Conservation (phyloP, 2,113 vertebrate species). For the Aphyosemion australe region DNA sequence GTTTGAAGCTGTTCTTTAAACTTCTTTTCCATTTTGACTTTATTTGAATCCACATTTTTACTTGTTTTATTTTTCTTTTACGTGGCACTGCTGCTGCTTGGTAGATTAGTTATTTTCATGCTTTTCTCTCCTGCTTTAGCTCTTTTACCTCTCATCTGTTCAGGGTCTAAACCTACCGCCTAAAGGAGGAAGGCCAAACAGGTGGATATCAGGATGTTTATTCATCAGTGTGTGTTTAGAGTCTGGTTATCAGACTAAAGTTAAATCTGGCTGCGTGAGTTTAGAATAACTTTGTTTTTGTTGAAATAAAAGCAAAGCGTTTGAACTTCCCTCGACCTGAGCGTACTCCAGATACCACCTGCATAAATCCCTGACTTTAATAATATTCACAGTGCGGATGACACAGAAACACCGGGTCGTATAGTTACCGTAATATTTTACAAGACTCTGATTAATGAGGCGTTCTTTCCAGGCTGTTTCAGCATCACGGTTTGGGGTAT, state of each 20-base stretch:
- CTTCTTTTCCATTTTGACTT: too few species aligned
- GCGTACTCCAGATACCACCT: slow-evolving; percentile 9
- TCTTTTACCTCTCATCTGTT: too few species aligned
- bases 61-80: too few species aligned
- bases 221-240: slow-evolving; percentile 37
- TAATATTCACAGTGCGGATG: background rate
- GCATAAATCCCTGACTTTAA: background rate
- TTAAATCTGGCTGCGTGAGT: slow-evolving; percentile 36
- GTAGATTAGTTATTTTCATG: too few species aligned
- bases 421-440: slow-evolving; percentile 27
- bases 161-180: too few species aligned
- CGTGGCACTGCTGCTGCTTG: too few species aligned
- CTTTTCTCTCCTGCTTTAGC: too few species aligned
- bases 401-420: background rate
- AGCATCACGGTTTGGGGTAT: slow-evolving; percentile 36
- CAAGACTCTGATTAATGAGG: slow-evolving; percentile 35
- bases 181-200: background rate
- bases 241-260: slow-evolving; percentile 36
- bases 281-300: slow-evolving; percentile 36
- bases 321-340: slow-evolving; percentile 28
- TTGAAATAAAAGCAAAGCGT: background rate
- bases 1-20: too few species aligned
- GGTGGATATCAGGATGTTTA: slow-evolving; percentile 22
- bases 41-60: too few species aligned
- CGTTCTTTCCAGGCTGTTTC: slow-evolving; percentile 22